Percentiles rank a stretch among this genome's conserved stretches.
Conservation (phyloP, 2,113 vertebrate genomes). For the Rhinopomastus cyanomelas region DNA sequence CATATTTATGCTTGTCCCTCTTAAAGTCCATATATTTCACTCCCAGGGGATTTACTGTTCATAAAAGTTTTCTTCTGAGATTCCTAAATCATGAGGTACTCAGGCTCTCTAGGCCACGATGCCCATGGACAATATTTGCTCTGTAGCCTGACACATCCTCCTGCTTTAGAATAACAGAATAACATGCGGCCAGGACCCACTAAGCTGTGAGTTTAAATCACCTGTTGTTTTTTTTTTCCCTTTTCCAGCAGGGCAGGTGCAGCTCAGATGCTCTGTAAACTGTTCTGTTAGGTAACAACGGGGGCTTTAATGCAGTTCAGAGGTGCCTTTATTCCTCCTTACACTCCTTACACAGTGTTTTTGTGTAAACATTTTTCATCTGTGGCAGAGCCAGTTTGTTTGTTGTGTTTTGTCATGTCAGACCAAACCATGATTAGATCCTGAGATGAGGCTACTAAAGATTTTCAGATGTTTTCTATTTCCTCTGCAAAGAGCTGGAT, state of each 20-base stretch:
- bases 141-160: slow-evolving; percentile 54
- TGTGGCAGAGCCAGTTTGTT: slow-evolving; percentile 72
- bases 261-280: slow-evolving; percentile 33
- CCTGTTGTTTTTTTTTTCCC: neutral
- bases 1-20: slow-evolving; percentile 19
- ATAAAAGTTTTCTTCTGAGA: slow-evolving; percentile 49
- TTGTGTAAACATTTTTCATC: slow-evolving; percentile 73
- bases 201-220: slow-evolving; percentile 31
- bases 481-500: slow-evolving; percentile 76
- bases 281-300: slow-evolving; percentile 27
- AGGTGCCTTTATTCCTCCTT: slow-evolving; percentile 43
- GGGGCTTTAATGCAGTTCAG: neutral
- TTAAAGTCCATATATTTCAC: slow-evolving; percentile 25
- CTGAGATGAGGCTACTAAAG: slow-evolving; percentile 72
- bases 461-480: slow-evolving; percentile 83
- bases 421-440: slow-evolving; percentile 68
- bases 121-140: slow-evolving; percentile 48
- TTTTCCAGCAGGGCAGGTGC: slow-evolving; percentile 49
- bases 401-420: slow-evolving; percentile 76
- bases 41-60: slow-evolving; percentile 36
- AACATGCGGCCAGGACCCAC: slow-evolving; percentile 29
- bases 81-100: slow-evolving; percentile 52
- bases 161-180: slow-evolving; percentile 54
- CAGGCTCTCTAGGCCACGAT: slow-evolving; percentile 17
- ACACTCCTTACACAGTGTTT: slow-evolving; percentile 72